phyloP scores from a whole-genome alignment of 2,113 vertebrate genomes.

The Trematocara macrostoma region DNA sequence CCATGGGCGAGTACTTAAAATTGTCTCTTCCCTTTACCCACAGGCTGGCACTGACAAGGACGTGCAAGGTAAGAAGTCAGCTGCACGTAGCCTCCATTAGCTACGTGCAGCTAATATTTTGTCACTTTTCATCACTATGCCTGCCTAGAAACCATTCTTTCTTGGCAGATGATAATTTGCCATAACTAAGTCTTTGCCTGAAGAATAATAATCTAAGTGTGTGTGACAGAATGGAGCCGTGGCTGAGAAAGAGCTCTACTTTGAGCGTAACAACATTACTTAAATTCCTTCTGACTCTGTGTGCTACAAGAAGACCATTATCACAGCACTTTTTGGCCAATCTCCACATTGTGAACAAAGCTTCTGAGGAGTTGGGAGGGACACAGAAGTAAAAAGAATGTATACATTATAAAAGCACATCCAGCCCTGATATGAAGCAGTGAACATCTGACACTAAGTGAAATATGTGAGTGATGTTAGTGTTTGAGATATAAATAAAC shows the following conservation, averaged over 20 bases:
- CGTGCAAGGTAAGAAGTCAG: conserved; percentile 11
- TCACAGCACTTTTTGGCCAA: background rate
- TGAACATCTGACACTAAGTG: background rate
- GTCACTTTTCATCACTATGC: background rate
- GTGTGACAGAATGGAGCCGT: conserved; percentile 42
- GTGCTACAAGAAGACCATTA: background rate
- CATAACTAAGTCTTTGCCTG: conserved; percentile 30
- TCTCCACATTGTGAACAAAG: background rate
- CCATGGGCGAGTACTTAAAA: background rate
- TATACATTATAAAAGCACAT: background rate
- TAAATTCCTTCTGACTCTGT: background rate
- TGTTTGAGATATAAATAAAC: background rate
- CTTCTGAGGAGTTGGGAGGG: background rate
- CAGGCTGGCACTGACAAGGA: conserved; percentile 7
- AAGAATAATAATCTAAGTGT: conserved; percentile 12
- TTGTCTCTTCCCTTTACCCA: background rate
- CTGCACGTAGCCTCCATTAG: background rate
- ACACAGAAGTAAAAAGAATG: background rate
- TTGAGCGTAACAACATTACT: background rate
- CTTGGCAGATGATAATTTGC: conserved; percentile 18
- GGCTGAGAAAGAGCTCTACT: background rate
- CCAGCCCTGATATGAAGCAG: background rate
- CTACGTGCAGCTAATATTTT: background rate
- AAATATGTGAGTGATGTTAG: background rate
- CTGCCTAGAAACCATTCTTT: background rate